Conservation (phyloP, 2,113 vertebrate genomes). For the Chaetodon trifascialis region DNA sequence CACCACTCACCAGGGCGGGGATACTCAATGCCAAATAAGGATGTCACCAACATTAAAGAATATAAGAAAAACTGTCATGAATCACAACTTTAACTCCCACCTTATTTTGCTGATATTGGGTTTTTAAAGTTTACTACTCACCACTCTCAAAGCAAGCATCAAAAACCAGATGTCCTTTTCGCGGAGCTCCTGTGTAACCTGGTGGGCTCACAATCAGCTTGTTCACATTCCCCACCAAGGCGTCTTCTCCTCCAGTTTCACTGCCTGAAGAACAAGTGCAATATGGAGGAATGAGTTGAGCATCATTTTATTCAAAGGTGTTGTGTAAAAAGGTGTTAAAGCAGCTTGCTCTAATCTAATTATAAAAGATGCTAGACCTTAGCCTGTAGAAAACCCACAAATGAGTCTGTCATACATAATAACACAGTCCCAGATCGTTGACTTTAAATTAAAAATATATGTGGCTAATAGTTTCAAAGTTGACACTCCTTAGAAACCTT, state of each 20-base stretch:
- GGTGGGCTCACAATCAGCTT: conserved; percentile 89
- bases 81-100: not conserved
- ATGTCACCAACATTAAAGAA: not conserved
- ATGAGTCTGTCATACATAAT: not conserved
- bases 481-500: too few relatives aligned
- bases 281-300: not conserved
- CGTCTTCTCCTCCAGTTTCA: conserved; percentile 90
- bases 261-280: conserved; percentile 80
- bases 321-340: not conserved
- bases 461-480: not conserved
- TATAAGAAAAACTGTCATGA: not conserved
- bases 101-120: not conserved
- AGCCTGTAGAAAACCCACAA: not conserved
- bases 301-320: not conserved
- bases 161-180: conserved; percentile 95
- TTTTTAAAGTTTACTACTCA: conserved; percentile 80
- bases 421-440: not conserved
- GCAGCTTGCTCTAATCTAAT: not conserved
- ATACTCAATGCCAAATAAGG: not conserved
- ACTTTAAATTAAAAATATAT: not conserved
- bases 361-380: not conserved
- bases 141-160: conserved; percentile 99
- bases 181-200: conserved; percentile 88
- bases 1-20: not conserved
- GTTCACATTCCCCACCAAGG: conserved; percentile 93